Percentiles rank a stretch among this genome's conserved stretches.
Evolutionary conservation across 64 coral and sea anemone genomes (phyloP).

Genomic region (Montipora sp.): DNA sequence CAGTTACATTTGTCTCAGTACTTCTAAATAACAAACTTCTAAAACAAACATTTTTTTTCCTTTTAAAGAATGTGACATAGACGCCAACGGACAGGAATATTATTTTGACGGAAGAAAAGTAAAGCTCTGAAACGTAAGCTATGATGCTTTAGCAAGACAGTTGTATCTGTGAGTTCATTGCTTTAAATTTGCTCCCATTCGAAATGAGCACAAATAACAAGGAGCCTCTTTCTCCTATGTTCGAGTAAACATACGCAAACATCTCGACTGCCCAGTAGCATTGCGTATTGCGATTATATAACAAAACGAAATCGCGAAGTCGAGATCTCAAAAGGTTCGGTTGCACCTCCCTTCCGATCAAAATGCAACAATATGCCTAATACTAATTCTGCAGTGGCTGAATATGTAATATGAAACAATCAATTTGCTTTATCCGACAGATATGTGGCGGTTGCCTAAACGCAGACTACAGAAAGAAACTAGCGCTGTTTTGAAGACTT

Average conservation of each 20-base stretch:
- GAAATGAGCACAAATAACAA: not conserved
- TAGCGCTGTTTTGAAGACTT: not conserved
- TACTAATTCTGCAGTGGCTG: not conserved
- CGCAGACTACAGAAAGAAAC: not conserved
- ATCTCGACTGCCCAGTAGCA: not conserved
- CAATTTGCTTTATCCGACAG: not conserved
- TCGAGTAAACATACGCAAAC: not conserved
- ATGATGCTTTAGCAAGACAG: not conserved
- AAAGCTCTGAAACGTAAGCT: not conserved
- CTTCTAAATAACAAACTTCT: no score
- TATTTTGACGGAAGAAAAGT: not conserved
- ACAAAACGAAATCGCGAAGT: no score
- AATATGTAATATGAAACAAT: not conserved
- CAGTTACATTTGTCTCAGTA: no score
- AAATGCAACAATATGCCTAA: not conserved
- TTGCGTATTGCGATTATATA: no score
- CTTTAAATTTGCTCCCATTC: not conserved
- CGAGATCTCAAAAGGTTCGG: no score
- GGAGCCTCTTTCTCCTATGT: not conserved
- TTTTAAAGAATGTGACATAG: conserved; percentile 6
- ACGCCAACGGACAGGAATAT: not conserved
- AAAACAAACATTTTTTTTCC: not conserved
- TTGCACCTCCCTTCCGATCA: no score
- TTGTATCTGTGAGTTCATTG: not conserved
- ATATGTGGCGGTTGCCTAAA: not conserved